phyloP scores from a whole-genome alignment of 2,888 invertebrate genomes.

The Nudaria mundana region DNA sequence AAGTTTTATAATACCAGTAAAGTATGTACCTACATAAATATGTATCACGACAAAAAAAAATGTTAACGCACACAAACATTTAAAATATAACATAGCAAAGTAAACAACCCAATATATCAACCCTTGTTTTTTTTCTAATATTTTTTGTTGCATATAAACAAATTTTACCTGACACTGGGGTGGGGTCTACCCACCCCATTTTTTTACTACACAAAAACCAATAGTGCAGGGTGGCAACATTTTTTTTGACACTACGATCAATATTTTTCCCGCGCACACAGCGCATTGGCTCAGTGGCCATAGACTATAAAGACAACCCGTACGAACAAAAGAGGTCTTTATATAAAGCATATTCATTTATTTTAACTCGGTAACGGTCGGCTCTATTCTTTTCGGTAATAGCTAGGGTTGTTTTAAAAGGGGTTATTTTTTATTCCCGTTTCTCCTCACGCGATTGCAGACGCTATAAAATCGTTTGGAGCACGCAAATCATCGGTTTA shows the following conservation, averaged over 20 bases:
- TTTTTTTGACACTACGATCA: slow-evolving; percentile 64
- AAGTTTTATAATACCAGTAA: too few relatives aligned
- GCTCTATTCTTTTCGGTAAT: slow-evolving; percentile 72
- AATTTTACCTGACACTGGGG: slow-evolving; percentile 68
- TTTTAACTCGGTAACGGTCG: slow-evolving; percentile 71
- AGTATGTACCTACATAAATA: too few relatives aligned
- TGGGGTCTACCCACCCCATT: slow-evolving; percentile 66
- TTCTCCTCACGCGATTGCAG: slow-evolving; percentile 68
- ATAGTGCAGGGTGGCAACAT: slow-evolving; percentile 71
- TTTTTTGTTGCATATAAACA: slow-evolving; percentile 44
- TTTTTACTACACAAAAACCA: slow-evolving; percentile 64
- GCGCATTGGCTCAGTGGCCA: slow-evolving; percentile 51
- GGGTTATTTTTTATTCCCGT: slow-evolving; percentile 57
- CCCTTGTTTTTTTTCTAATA: slow-evolving; percentile 38
- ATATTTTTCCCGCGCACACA: slow-evolving; percentile 67
- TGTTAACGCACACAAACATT: neutral
- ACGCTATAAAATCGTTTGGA: slow-evolving; percentile 55
- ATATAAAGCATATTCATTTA: slow-evolving; percentile 72
- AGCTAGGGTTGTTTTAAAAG: slow-evolving; percentile 46
- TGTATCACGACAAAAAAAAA: too few relatives aligned
- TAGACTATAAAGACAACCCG: slow-evolving; percentile 40
- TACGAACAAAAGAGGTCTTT: slow-evolving; percentile 65
- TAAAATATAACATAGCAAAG: neutral
- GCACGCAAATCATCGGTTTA: slow-evolving; percentile 60
- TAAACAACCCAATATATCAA: slow-evolving; percentile 20